phyloP scores from a whole-genome alignment of 2,888 invertebrate species.

The Aphodius granarius region DNA sequence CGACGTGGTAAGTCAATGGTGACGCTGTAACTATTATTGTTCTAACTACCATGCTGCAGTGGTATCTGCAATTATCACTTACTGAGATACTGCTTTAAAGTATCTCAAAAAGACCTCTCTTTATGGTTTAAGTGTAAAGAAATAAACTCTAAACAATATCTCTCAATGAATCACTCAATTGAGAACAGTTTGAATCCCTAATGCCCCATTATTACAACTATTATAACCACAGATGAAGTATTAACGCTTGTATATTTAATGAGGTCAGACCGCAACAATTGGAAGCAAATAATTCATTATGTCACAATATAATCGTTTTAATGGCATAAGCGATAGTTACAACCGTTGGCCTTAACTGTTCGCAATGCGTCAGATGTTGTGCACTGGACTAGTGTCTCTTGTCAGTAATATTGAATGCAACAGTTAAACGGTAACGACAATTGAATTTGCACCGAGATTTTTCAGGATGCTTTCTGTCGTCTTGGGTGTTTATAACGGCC shows the following conservation, averaged over 20 bases:
- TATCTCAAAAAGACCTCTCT: no score
- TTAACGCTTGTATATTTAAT: neutral
- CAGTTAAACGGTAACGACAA: neutral
- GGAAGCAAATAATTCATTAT: neutral
- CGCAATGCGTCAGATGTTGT: neutral
- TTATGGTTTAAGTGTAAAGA: no score
- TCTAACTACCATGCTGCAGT: no score
- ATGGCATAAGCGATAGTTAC: neutral
- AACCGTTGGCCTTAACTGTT: neutral
- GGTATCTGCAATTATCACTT: no score
- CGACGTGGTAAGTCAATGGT: conserved; percentile 55
- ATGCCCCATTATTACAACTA: neutral
- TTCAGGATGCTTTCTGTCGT: neutral
- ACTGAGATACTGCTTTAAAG: no score
- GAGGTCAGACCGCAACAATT: neutral
- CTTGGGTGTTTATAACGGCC: neutral
- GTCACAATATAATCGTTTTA: neutral
- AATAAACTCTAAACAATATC: neutral
- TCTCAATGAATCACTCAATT: neutral
- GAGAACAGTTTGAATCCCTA: neutral
- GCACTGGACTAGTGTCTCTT: neutral
- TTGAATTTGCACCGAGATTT: neutral
- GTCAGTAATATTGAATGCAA: neutral
- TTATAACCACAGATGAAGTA: neutral
- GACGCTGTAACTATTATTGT: neutral